These are phyloP conservation scores for Plectrocnemia conspersa DNA, from an alignment of 1,140 invertebrate species.

Conservation along the genomic window DNA sequence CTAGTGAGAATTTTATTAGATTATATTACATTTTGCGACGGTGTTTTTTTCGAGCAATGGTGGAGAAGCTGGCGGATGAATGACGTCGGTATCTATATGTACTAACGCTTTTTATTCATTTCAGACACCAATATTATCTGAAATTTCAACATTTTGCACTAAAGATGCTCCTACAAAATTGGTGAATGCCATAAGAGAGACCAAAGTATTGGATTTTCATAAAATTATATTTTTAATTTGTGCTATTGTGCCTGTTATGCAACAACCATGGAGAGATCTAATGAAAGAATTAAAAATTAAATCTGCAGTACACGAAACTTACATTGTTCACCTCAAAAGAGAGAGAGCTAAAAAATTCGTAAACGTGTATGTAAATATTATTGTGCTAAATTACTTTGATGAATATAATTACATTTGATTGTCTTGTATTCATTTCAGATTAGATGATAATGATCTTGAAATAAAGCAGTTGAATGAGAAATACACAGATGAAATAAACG, in stretches of 20 bases:
- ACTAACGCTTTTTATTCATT: background rate
- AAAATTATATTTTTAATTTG: background rate
- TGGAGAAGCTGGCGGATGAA: no score
- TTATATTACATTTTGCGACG: no score
- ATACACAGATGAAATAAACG: background rate
- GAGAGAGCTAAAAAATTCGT: background rate
- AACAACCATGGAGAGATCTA: background rate
- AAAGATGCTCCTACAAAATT: constrained; percentile 4
- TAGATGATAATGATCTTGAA: background rate
- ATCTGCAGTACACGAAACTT: background rate
- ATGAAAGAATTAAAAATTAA: background rate
- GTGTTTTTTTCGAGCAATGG: no score
- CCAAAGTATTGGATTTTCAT: constrained; percentile 3
- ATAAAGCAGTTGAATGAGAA: background rate
- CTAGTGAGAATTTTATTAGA: no score
- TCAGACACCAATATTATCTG: background rate
- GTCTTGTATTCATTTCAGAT: background rate
- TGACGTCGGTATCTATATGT: no score
- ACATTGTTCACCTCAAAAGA: background rate
- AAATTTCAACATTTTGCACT: constrained; percentile 5
- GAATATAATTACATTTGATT: background rate
- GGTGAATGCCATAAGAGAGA: background rate
- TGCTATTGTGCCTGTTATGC: background rate
- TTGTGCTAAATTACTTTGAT: background rate
- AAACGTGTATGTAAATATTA: background rate